Evolutionary conservation across 2,113 vertebrate species (phyloP).

Genomic region (Artemisiospiza belli): DNA sequence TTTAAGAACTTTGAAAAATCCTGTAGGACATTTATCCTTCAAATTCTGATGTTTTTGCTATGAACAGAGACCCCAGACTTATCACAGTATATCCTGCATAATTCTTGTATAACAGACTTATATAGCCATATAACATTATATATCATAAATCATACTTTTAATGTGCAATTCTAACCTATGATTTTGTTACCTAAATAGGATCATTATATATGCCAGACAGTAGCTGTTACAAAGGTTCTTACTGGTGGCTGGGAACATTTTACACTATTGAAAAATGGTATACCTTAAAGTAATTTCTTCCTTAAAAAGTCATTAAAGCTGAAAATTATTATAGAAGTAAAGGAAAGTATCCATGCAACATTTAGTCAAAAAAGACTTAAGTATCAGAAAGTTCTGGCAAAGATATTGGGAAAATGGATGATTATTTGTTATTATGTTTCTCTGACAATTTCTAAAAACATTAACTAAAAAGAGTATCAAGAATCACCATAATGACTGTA

Average conservation of each 20-base stretch:
- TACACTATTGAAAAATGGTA: not conserved
- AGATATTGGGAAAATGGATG: not conserved
- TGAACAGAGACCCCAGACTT: not conserved
- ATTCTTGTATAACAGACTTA: not conserved
- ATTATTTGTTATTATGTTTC: not conserved
- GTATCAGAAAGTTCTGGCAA: not conserved
- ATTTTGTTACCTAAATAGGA: not conserved
- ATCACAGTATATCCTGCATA: not conserved
- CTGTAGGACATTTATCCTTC: not conserved
- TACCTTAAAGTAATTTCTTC: not conserved
- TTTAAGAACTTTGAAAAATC: not conserved
- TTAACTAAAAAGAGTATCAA: not conserved
- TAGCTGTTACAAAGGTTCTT: not conserved
- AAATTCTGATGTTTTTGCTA: not conserved
- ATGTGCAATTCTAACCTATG: not conserved
- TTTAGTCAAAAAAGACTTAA: not conserved
- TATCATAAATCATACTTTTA: not conserved
- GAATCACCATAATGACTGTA: not conserved
- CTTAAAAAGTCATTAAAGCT: not conserved
- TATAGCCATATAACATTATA: not conserved
- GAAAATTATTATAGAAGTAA: not conserved
- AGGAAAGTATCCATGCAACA: not conserved
- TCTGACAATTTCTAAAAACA: not conserved
- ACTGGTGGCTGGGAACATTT: not conserved
- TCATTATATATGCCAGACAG: not conserved